Evolutionary conservation across 2,113 vertebrate genomes (phyloP).

Genomic region (Varanus salvator): DNA sequence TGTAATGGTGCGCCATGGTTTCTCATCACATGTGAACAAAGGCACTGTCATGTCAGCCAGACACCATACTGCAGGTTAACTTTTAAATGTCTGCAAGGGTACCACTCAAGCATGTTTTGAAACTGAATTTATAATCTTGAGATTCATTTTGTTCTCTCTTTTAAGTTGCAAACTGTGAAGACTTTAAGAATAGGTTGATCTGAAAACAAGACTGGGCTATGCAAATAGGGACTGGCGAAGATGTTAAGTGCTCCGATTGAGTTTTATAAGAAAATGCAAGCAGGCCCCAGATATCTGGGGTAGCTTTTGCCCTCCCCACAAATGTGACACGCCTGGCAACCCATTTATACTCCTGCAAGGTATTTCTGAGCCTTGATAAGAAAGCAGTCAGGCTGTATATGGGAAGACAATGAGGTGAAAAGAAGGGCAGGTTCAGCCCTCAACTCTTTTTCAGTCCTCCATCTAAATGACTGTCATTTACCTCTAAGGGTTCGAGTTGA

Average conservation of each 20-base stretch:
- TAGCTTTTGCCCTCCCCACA: neutral
- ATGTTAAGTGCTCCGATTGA: neutral
- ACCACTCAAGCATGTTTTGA: neutral
- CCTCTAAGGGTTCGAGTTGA: neutral
- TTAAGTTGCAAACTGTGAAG: neutral
- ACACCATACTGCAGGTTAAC: neutral
- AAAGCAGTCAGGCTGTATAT: neutral
- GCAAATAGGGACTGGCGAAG: neutral
- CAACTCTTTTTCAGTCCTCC: neutral
- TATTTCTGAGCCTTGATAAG: neutral
- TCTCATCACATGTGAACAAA: neutral
- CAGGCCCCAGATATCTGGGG: neutral
- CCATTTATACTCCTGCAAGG: neutral
- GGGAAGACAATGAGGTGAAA: neutral
- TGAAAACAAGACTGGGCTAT: neutral
- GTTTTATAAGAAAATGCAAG: neutral
- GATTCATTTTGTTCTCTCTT: neutral
- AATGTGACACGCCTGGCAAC: neutral
- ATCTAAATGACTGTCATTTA: neutral
- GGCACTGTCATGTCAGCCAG: neutral
- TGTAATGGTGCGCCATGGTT: neutral
- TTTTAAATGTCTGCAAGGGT: neutral
- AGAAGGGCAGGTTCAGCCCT: neutral
- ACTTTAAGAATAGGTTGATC: neutral
- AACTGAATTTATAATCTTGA: neutral